These are phyloP conservation scores for Lucinisca nassula DNA, from an alignment of 2,888 invertebrate genomes.

Conservation along the genomic window DNA sequence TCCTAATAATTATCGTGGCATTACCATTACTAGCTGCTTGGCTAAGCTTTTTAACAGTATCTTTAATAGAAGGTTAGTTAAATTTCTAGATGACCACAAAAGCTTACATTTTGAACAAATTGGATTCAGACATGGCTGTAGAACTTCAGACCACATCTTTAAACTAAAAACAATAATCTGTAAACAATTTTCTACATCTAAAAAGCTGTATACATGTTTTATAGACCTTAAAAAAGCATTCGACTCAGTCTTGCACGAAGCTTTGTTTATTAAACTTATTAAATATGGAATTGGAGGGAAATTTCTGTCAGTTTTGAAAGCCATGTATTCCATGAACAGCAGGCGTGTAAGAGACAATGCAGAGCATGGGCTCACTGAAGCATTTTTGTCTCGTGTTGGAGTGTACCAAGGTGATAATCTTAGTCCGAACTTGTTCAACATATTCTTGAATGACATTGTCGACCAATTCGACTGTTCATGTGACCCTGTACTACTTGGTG, in stretches of 20 bases:
- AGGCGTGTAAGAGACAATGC: background rate
- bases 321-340: background rate
- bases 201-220: background rate
- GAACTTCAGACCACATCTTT: background rate
- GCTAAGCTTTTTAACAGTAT: background rate
- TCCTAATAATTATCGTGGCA: background rate
- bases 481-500: background rate
- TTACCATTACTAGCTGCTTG: background rate
- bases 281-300: background rate
- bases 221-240: background rate
- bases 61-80: background rate
- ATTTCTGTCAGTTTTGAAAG: background rate
- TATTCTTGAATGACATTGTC: background rate
- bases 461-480: background rate
- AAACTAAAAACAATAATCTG: background rate
- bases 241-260: background rate
- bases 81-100: background rate
- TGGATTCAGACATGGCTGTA: background rate
- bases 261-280: background rate
- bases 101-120: background rate
- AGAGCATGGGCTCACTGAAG: background rate
- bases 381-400: background rate
- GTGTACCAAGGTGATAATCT: background rate
- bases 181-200: background rate
- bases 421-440: background rate